phyloP scores from a whole-genome alignment of 2,797 vertebrate genomes.

The Astyanax mexicanus region DNA sequence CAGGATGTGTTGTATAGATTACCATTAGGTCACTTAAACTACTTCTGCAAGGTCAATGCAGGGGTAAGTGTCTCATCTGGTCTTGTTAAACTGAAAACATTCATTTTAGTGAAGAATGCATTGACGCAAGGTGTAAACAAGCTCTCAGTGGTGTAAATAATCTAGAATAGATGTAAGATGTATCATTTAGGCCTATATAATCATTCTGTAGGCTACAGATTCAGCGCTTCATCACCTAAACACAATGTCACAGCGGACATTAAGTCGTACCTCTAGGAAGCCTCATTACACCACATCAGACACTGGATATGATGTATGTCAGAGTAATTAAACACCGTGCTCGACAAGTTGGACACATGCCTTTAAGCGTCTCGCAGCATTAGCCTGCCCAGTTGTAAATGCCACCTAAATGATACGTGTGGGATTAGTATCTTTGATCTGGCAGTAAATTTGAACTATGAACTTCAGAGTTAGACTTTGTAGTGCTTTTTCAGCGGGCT shows the following conservation, averaged over 20 bases:
- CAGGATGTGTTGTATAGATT: too few species aligned
- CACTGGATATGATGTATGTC: conserved; percentile 7
- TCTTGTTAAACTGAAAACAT: too few species aligned
- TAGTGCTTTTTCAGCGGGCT: conserved; percentile 5
- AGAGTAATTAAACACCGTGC: not conserved
- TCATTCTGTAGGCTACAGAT: too few species aligned
- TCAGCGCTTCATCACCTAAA: not conserved
- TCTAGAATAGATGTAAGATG: not conserved
- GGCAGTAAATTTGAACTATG: not conserved
- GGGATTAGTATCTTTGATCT: conserved; percentile 6
- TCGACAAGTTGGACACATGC: conserved; percentile 4
- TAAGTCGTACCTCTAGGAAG: not conserved
- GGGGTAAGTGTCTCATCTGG: too few species aligned
- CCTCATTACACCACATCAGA: conserved; percentile 13
- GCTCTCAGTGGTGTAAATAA: not conserved
- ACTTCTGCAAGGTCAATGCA: too few species aligned
- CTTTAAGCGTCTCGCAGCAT: not conserved
- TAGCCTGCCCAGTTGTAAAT: not conserved
- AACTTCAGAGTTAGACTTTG: not conserved
- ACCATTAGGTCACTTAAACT: too few species aligned
- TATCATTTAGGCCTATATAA: not conserved
- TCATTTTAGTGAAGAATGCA: too few species aligned
- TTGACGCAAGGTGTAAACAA: not conserved
- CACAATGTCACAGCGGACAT: not conserved
- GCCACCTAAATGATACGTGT: conserved; percentile 2